Evolutionary conservation across 2,888 invertebrate species (phyloP).

Genomic region (Agriopis marginaria): DNA sequence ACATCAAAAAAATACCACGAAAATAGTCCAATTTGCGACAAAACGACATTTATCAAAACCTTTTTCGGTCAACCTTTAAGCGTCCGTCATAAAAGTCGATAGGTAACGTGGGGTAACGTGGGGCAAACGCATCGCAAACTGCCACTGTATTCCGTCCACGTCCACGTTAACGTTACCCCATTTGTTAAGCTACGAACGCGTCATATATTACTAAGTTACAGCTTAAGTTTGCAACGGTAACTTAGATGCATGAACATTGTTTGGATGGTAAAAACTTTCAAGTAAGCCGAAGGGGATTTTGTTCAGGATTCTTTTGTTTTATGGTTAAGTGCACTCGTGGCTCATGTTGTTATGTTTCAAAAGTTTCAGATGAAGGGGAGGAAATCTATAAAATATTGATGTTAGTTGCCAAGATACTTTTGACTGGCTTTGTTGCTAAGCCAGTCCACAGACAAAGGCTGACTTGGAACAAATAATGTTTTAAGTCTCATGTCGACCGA

Average conservation of each 20-base stretch:
- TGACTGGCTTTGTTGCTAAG: background rate
- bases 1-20: conserved; percentile 32
- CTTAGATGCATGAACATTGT: conserved; percentile 34
- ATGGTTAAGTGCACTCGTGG: conserved; percentile 26
- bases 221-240: conserved; percentile 31
- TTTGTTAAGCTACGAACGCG: conserved; percentile 42
- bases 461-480: no score
- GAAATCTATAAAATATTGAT: conserved; percentile 9
- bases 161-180: conserved; percentile 34
- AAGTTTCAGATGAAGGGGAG: conserved; percentile 3
- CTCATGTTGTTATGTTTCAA: conserved; percentile 6
- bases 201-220: conserved; percentile 39
- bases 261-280: conserved; percentile 21
- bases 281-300: conserved; percentile 23
- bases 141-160: conserved; percentile 29
- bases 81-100: conserved; percentile 42
- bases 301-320: conserved; percentile 33
- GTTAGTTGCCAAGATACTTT: background rate
- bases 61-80: conserved; percentile 43
- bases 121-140: conserved; percentile 19
- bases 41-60: conserved; percentile 41
- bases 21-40: conserved; percentile 33
- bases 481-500: no score
- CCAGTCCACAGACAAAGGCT: no score
- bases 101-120: conserved; percentile 9